These are phyloP conservation scores for Julus scandinavius DNA, from an alignment of 2,888 invertebrate species.

Conservation along the genomic window DNA sequence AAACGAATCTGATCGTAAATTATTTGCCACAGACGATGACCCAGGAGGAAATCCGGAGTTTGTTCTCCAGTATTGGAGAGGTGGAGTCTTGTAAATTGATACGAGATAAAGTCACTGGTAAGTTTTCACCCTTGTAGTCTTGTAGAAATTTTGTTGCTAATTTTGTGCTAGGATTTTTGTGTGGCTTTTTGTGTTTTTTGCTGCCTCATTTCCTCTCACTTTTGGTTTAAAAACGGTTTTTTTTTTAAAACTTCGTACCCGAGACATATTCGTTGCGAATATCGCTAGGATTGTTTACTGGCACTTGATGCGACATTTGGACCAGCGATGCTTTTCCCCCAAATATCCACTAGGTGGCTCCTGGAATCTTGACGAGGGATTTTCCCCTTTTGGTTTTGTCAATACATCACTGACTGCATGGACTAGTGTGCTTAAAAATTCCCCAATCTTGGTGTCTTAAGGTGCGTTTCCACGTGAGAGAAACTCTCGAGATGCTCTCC, in stretches of 20 bases:
- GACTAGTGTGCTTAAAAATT: neutral
- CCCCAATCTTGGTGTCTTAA: too few relatives aligned
- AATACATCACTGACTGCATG: neutral
- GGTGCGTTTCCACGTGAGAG: too few relatives aligned
- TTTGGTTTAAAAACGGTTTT: neutral
- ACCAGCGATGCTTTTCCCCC: neutral
- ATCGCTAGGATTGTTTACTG: conserved; percentile 9
- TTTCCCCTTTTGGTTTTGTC: neutral
- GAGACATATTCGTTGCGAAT: neutral
- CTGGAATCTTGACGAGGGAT: neutral
- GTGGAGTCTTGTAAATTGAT: conserved; percentile 99
- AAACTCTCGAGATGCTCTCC: too few relatives aligned
- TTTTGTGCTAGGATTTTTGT: neutral
- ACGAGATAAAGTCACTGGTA: conserved; percentile 96
- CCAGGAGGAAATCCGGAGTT: conserved; percentile 97
- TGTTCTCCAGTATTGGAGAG: conserved; percentile 98
- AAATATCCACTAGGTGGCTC: neutral
- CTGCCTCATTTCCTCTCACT: conserved; percentile 37
- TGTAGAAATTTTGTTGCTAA: conserved; percentile 4
- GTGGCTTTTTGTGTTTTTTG: neutral
- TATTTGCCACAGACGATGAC: conserved; percentile 99
- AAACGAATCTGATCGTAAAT: conserved; percentile 99
- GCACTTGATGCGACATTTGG: conserved; percentile 34
- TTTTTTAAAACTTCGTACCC: neutral
- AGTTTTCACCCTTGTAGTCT: conserved; percentile 61